These are phyloP conservation scores for Apistogramma diplotaenia DNA, from an alignment of 2,113 vertebrate genomes.

Conservation along the genomic window DNA sequence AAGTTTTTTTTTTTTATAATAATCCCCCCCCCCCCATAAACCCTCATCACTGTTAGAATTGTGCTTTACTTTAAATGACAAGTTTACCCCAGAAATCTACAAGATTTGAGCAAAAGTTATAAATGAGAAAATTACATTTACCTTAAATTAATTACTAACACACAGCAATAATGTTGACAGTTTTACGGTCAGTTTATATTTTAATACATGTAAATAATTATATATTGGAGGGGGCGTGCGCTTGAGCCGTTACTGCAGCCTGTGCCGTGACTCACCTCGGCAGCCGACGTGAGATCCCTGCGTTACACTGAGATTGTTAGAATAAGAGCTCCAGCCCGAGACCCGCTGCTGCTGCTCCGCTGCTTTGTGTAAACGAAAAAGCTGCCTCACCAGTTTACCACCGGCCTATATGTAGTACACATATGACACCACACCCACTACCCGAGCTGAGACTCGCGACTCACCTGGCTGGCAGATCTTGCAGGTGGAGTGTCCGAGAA, in stretches of 20 bases:
- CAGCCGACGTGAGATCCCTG: constrained; percentile 6
- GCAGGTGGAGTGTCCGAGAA: constrained; percentile 35
- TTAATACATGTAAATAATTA: background rate
- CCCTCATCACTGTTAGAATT: background rate
- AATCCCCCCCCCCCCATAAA: too few relatives aligned
- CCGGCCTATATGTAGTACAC: constrained; percentile 40
- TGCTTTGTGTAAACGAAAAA: constrained; percentile 59
- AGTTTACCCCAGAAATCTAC: background rate
- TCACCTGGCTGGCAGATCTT: constrained; percentile 54
- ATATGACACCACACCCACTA: constrained; percentile 66
- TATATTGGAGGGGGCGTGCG: background rate
- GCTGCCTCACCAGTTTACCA: constrained; percentile 57
- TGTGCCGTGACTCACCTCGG: constrained; percentile 57
- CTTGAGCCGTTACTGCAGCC: background rate
- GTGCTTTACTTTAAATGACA: background rate
- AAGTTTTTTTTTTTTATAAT: too few relatives aligned
- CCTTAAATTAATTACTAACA: background rate
- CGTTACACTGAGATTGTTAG: background rate
- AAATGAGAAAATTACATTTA: background rate
- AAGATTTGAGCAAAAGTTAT: background rate
- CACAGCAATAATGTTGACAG: background rate
- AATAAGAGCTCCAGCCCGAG: constrained; percentile 39
- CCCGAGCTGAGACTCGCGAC: constrained; percentile 34
- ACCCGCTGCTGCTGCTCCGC: constrained; percentile 42
- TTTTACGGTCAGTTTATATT: background rate